These are phyloP conservation scores for Uria lomvia DNA, from an alignment of 2,113 vertebrate species.

Conservation along the genomic window DNA sequence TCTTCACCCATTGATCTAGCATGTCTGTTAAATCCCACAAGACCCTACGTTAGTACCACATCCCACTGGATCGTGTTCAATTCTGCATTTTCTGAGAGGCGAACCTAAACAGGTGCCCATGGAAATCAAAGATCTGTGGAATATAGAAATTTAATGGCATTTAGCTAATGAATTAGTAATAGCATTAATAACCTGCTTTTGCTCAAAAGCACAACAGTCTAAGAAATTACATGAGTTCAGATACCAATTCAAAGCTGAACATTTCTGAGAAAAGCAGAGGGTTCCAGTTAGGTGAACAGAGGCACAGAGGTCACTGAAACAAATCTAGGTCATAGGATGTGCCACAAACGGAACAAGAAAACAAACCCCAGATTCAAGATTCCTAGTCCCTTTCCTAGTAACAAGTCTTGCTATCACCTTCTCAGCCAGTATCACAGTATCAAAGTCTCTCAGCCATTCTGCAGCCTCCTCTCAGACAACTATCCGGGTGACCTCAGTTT, in stretches of 20 bases:
- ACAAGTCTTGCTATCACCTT: not conserved
- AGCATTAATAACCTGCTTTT: not conserved
- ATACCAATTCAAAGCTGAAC: not conserved
- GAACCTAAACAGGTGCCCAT: not conserved
- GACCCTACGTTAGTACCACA: not conserved
- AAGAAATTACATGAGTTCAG: not conserved
- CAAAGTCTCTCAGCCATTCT: not conserved
- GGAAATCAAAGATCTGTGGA: not conserved
- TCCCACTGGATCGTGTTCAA: not conserved
- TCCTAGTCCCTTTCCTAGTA: not conserved
- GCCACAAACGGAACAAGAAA: not conserved
- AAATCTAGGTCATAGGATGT: not conserved
- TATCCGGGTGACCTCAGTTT: not conserved
- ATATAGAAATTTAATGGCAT: not conserved
- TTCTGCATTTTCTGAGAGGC: accelerated
- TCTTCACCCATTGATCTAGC: not conserved
- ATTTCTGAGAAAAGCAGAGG: not conserved
- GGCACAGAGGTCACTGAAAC: not conserved
- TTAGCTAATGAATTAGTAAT: not conserved
- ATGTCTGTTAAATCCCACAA: not conserved
- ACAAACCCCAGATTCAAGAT: not conserved
- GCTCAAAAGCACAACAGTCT: not conserved
- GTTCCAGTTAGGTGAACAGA: not conserved
- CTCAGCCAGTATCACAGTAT: not conserved
- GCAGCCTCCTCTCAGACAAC: not conserved